Evolutionary conservation across 2,888 invertebrate genomes (phyloP).

Genomic region (Cataglyphis albicans): DNA sequence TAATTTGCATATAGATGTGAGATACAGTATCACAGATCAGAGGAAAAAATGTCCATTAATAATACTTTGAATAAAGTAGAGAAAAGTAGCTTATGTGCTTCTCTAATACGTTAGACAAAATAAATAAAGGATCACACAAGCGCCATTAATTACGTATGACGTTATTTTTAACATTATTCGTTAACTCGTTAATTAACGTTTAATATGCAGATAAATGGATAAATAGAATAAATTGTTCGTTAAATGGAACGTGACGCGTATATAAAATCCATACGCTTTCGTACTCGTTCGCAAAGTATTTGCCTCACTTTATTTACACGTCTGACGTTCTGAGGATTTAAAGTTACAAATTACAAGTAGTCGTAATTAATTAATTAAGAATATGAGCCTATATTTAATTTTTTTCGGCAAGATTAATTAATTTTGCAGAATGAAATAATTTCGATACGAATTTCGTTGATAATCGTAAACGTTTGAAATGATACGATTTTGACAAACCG

Average conservation of each 20-base stretch:
- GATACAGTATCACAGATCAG: slow-evolving; percentile 40
- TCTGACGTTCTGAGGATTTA: neutral
- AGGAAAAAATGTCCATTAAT: slow-evolving; percentile 48
- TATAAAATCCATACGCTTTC: neutral
- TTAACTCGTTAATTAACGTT: slow-evolving; percentile 8
- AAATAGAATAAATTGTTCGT: neutral
- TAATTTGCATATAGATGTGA: slow-evolving; percentile 43
- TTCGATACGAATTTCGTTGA: neutral
- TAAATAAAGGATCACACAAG: neutral
- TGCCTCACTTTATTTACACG: neutral
- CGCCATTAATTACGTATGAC: neutral
- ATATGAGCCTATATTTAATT: neutral
- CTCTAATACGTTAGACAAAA: neutral
- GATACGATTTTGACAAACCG: neutral
- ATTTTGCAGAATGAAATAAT: neutral
- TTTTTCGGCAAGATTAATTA: neutral
- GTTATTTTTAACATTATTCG: neutral
- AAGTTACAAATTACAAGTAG: neutral
- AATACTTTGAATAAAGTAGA: neutral
- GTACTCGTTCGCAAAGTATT: slow-evolving; percentile 15
- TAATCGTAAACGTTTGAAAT: slow-evolving; percentile 13
- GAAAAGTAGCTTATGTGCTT: neutral
- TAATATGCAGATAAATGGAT: neutral
- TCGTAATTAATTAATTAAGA: slow-evolving; percentile 1
- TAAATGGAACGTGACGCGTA: neutral